These are phyloP conservation scores for Halocaridina rubra DNA, from an alignment of 2,888 invertebrate species.

Conservation along the genomic window DNA sequence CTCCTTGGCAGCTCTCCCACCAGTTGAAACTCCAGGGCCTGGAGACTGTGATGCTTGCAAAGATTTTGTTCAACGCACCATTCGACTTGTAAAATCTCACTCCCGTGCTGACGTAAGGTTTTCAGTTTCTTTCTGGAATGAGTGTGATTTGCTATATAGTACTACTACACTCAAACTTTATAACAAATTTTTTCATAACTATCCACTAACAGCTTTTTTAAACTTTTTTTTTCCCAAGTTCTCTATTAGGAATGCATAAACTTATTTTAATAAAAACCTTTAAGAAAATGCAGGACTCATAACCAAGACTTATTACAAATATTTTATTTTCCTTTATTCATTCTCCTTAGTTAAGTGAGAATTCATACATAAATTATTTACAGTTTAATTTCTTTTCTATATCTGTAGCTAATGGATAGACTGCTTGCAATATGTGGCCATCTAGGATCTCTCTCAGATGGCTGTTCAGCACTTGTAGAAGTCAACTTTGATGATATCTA, in stretches of 20 bases:
- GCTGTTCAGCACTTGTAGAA: constrained; percentile 80
- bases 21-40: constrained; percentile 22
- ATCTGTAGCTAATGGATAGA: constrained; percentile 54
- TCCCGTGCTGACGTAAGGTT: constrained; percentile 72
- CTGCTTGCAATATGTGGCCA: constrained; percentile 72
- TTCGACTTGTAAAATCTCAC: constrained; percentile 72
- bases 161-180: too few species aligned
- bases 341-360: neutral
- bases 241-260: too few species aligned
- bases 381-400: neutral
- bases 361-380: neutral
- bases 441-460: constrained; percentile 81
- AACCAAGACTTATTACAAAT: too few species aligned
- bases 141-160: too few species aligned
- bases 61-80: constrained; percentile 64
- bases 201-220: too few species aligned
- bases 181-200: too few species aligned
- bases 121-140: too few species aligned
- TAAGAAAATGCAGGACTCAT: too few species aligned
- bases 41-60: constrained; percentile 66
- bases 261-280: too few species aligned
- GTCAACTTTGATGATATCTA: constrained; percentile 81
- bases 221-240: too few species aligned
- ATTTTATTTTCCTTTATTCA: neutral
- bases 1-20: neutral